Evolutionary conservation across 2,113 vertebrate species (phyloP).

Genomic region (Plotosus lineatus): DNA sequence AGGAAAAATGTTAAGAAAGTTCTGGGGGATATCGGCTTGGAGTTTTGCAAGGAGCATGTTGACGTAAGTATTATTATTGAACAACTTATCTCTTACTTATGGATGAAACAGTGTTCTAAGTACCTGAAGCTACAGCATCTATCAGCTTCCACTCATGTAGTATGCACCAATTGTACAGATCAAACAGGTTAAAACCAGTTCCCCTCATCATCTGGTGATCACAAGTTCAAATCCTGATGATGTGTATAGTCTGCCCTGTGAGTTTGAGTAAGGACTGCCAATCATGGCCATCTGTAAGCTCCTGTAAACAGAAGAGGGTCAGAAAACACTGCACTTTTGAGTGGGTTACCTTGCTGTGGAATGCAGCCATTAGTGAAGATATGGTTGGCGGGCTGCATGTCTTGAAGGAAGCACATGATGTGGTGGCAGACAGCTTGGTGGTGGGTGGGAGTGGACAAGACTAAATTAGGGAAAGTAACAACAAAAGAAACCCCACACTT

Average conservation of each 20-base stretch:
- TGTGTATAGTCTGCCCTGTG: neutral
- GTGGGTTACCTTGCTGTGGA: neutral
- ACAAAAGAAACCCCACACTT: neutral
- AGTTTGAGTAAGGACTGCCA: too few species aligned
- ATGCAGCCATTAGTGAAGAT: neutral
- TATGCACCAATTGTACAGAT: neutral
- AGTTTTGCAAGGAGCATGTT: slow-evolving; percentile 96
- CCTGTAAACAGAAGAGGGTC: neutral
- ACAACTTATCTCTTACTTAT: neutral
- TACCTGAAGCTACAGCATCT: neutral
- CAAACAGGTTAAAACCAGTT: neutral
- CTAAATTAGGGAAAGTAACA: neutral
- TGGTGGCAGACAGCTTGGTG: neutral
- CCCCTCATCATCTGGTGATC: neutral
- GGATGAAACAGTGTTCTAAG: neutral
- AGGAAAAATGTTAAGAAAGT: slow-evolving; percentile 99
- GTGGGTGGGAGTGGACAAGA: neutral
- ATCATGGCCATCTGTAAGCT: neutral
- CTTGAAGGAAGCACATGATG: neutral
- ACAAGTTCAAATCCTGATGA: neutral
- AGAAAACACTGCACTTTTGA: neutral
- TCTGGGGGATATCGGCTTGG: slow-evolving; percentile 97
- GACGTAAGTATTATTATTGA: slow-evolving; percentile 79
- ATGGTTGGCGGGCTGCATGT: neutral
- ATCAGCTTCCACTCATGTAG: neutral